phyloP scores from a whole-genome alignment of 2,797 vertebrate species.

The Distichodus sexfasciatus region DNA sequence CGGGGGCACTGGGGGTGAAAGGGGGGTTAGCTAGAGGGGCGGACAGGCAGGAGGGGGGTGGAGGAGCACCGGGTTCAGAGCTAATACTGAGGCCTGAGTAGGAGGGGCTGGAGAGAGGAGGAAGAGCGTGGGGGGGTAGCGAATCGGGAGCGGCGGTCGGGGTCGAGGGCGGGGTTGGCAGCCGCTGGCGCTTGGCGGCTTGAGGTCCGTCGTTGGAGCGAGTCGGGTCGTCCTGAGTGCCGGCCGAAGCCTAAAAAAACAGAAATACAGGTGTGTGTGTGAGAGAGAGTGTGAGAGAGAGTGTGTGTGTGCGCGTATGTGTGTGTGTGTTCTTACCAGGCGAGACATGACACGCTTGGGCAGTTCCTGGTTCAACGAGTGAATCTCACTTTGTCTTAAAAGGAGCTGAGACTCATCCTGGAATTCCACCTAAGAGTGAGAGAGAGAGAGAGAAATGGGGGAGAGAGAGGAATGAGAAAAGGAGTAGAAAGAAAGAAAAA shows the following conservation, averaged over 20 bases:
- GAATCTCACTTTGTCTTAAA: conserved; percentile 88
- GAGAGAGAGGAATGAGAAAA: neutral
- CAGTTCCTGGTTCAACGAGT: conserved; percentile 87
- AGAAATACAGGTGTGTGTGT: conserved; percentile 39
- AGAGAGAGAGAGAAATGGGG: neutral
- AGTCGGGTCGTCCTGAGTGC: conserved; percentile 62
- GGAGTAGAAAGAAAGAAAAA: neutral
- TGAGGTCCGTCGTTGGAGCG: conserved; percentile 74
- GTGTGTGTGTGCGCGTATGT: too few relatives aligned
- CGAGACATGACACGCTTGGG: conserved; percentile 91
- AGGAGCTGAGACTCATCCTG: conserved; percentile 88
- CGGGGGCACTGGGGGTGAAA: neutral
- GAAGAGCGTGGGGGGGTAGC: conserved; percentile 4
- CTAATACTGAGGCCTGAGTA: conserved; percentile 27
- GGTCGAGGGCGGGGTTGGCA: conserved; percentile 54
- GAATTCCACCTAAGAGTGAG: conserved; percentile 87
- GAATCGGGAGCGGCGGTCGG: neutral
- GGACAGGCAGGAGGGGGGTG: neutral
- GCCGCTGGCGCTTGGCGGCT: conserved; percentile 80
- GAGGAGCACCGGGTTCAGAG: neutral
- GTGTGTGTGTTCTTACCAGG: too few relatives aligned
- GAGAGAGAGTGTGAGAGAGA: conserved; percentile 16
- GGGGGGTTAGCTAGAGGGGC: neutral
- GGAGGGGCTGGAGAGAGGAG: conserved; percentile 15
- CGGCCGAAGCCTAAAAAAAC: conserved; percentile 36